A percentile compares a stretch with the other conserved stretches of the same genome.
These are phyloP conservation scores for Cantharis rustica DNA, from an alignment of 2,888 invertebrate genomes.

Conservation along the genomic window DNA sequence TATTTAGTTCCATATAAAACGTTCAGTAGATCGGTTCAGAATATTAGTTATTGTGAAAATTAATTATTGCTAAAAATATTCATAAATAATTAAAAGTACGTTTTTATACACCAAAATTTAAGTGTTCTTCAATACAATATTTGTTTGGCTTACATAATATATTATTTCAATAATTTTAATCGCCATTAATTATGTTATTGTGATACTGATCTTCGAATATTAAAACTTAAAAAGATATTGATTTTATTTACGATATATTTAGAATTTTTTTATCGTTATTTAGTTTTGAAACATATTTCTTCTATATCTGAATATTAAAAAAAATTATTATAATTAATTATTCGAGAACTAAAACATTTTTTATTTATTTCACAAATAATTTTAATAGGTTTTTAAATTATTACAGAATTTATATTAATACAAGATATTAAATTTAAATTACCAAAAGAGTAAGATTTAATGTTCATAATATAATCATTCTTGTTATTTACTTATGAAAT, in stretches of 20 bases:
- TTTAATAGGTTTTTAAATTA: no score
- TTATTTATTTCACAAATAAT: no score
- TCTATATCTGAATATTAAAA: neutral
- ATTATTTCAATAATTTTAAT: neutral
- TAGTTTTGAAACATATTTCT: neutral
- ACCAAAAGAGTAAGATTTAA: no score
- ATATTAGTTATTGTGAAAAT: neutral
- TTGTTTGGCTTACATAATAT: neutral
- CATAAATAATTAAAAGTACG: neutral
- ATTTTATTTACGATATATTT: neutral
- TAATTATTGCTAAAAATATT: neutral
- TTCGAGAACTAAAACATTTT: no score
- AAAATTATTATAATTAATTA: no score
- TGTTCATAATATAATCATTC: neutral
- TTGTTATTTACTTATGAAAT: neutral
- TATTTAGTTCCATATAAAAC: neutral
- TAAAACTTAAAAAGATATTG: neutral
- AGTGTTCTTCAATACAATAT: neutral
- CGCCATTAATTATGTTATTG: neutral
- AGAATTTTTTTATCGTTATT: neutral
- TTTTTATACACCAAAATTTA: neutral
- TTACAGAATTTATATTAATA: no score
- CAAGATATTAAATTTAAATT: neutral
- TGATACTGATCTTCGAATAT: neutral
- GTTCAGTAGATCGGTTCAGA: neutral